phyloP scores from a whole-genome alignment of 1,140 invertebrate species.

The Homalodisca vitripennis region DNA sequence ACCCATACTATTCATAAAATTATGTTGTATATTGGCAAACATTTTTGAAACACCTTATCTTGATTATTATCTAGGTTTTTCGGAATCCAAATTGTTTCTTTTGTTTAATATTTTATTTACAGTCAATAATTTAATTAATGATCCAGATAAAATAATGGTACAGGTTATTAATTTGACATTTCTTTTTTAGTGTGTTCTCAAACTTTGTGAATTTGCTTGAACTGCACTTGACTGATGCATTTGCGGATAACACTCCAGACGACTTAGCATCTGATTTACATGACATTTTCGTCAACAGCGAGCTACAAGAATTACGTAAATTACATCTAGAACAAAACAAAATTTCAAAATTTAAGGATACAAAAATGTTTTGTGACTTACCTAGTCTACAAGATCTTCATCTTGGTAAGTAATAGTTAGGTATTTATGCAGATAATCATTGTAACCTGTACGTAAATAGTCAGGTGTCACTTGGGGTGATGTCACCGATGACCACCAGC shows the following conservation, averaged over 20 bases:
- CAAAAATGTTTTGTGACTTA: conserved; percentile 68
- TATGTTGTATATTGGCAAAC: no score
- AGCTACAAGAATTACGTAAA: conserved; percentile 64
- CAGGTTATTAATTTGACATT: no score
- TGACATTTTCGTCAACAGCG: conserved; percentile 70
- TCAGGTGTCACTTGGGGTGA: no score
- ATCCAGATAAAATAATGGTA: no score
- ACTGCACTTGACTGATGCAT: conserved; percentile 74
- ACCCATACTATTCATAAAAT: no score
- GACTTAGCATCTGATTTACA: conserved; percentile 64
- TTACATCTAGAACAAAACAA: conserved; percentile 79
- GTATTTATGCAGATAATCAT: background rate
- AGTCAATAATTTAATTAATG: no score
- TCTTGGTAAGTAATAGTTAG: conserved; percentile 63
- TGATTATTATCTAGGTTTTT: no score
- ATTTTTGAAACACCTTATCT: no score
- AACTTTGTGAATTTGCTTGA: conserved; percentile 72
- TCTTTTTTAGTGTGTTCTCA: conserved; percentile 67
- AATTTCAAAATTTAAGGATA: conserved; percentile 64
- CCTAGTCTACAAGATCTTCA: conserved; percentile 65
- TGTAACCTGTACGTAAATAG: background rate
- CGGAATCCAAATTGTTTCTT: no score
- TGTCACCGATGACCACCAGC: no score
- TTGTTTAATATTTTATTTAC: no score
- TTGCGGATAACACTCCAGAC: conserved; percentile 63